Conservation (phyloP, 2,113 vertebrate species). For the Phyllostomus hastatus region DNA sequence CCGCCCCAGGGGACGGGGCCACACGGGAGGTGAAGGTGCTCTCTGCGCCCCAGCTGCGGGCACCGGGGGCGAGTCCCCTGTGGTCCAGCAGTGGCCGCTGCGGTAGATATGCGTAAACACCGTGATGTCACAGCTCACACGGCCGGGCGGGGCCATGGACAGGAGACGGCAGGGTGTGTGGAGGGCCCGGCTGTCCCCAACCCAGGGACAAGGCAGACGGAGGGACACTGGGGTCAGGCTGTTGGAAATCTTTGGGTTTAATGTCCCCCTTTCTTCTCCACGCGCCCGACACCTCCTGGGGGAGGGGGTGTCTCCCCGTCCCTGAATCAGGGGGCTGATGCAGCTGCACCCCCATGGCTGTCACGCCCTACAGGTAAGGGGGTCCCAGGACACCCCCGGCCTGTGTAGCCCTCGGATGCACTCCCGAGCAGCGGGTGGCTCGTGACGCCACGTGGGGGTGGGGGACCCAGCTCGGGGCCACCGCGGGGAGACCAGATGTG, state of each 20-base stretch:
- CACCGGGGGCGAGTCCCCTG: neutral
- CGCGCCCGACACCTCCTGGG: neutral
- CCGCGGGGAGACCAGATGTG: neutral
- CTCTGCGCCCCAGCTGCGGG: neutral
- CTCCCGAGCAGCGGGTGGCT: too few relatives aligned
- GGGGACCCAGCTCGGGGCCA: too few relatives aligned
- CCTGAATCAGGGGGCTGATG: neutral
- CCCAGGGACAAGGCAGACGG: neutral
- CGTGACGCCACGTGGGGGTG: too few relatives aligned
- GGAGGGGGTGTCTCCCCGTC: neutral
- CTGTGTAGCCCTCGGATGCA: too few relatives aligned
- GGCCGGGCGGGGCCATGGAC: rapidly evolving
- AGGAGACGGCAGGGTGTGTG: neutral
- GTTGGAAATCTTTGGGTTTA: neutral
- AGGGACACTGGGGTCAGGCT: neutral
- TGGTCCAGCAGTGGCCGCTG: neutral
- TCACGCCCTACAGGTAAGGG: neutral
- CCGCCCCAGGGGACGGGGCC: neutral
- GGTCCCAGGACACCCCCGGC: neutral
- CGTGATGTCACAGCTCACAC: neutral
- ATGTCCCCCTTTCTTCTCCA: neutral
- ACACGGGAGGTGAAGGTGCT: neutral
- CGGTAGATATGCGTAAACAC: neutral
- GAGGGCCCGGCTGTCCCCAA: neutral
- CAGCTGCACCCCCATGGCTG: neutral